Evolutionary conservation across 2,888 invertebrate species (phyloP), one percentile per base, ranked within the genome.

Genomic region (Cheilosia grossa): DNA sequence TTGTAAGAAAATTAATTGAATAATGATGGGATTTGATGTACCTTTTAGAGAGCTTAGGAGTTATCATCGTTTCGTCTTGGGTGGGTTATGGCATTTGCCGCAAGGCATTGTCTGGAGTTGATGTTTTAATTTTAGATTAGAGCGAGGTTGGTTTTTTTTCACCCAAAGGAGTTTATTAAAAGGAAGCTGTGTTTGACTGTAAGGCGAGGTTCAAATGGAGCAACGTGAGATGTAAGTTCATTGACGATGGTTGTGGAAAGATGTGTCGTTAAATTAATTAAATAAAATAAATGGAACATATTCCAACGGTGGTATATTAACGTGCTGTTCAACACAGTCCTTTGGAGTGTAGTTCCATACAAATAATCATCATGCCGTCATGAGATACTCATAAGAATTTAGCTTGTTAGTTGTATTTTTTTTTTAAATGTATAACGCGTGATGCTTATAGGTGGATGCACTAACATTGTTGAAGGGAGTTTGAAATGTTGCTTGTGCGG

Each of bases 1-100:
- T 83, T 75, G 83, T 80, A 75, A 83, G 83, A 54, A 83, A 83
- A 83, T 83, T 80, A 83, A 83, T 83, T 70, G 83, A 75, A 80
- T 83, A 70, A 83, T 80, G 51, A 83, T 80, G 58, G 69, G 79
- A 79, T 83, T 74, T 79, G 82, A 63, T 58, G 58, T 80, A 74
- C 70, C 74, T 80, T 63, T 79, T 58, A 63, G 24, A 30, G 37
- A 10, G 33, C 30, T 24, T 47, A 33, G 15, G 19, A 47, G 47
- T 63, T 47, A 63, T 21, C 63, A 17, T 61, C 13, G 17, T 17
- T 47, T 19, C 19, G 17, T 9, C 9, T 47, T 44, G 44, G 33
- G 17, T 1, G 30, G 9, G 9, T 24, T 40, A 4, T 37, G 15
- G 15, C 15, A 15, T 58, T 37, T 9, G 3, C 42, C 30, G 30